Evolutionary conservation across 2,888 invertebrate species (phyloP).

Genomic region (Mayetiola destructor): DNA sequence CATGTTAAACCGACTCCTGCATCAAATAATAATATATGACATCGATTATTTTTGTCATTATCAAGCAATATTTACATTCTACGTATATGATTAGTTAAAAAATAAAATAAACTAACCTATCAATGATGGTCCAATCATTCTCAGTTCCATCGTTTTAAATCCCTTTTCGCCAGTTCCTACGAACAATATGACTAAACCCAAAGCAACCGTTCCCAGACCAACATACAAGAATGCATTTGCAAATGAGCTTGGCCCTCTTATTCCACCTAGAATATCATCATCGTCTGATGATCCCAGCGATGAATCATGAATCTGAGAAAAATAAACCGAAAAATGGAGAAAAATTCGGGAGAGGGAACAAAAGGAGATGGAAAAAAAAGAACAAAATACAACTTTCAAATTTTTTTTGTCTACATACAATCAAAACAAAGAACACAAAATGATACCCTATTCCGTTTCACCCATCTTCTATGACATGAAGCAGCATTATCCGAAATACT

Average conservation of each 20-base stretch:
- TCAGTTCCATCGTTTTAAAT: conserved; percentile 72
- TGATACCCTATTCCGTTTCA: conserved; percentile 52
- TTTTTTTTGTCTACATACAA: not conserved
- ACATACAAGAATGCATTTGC: conserved; percentile 74
- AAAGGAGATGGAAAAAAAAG: too few relatives aligned
- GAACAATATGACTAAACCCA: conserved; percentile 77
- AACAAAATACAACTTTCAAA: too few relatives aligned
- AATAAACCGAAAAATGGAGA: too few relatives aligned
- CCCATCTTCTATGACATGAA: conserved; percentile 59
- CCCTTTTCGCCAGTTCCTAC: conserved; percentile 82
- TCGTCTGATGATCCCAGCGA: conserved; percentile 66
- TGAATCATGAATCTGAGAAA: conserved; percentile 69
- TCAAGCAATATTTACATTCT: too few relatives aligned
- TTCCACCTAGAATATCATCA: conserved; percentile 50
- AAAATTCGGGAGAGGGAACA: too few relatives aligned
- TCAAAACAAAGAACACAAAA: not conserved
- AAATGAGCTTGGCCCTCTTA: conserved; percentile 60
- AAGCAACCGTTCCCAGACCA: conserved; percentile 65
- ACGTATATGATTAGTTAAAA: too few relatives aligned
- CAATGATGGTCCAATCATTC: conserved; percentile 72
- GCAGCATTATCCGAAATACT: conserved; percentile 52
- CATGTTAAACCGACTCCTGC: conserved; percentile 60
- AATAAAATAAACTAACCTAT: conserved; percentile 35
- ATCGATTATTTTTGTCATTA: not conserved
- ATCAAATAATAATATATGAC: conserved; percentile 19